Evolutionary conservation across 2,113 vertebrate species (phyloP), one percentile per base, ranked within the genome.

Genomic region (Vidua macroura): DNA sequence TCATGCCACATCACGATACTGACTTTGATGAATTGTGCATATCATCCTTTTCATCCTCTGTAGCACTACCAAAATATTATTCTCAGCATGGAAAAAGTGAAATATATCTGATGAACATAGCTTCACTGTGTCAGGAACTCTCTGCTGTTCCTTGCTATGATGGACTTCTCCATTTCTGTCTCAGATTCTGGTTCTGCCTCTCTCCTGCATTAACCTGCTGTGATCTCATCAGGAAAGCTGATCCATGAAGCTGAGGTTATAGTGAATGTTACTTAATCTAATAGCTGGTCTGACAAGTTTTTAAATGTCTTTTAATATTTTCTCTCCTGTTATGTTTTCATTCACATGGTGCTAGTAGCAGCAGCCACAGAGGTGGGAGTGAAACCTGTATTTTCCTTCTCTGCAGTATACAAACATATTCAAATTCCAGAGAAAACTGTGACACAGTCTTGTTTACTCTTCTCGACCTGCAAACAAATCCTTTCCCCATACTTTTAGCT

Each of bases 171-270:
- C 13, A 63, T 66, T 93, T 94, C 69, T 88, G 52, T 91, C 30
- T 95, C 2, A 0, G 44, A 92, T 83, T 76, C 30, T 90, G 55
- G 72, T 77, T 76, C 39, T 96, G 35, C 48, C 68, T 87, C 49
- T 85, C 52, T 87, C 30, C 25, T 27, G 31, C 59, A 80, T 83
- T 94, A 92, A 89, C 55, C 72, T 72, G 64, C 79, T 83, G 79
- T 86, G 85, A 93, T 92, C 82, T 90, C 93, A 90, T 93, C 79
- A 94, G 79, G 66, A 96, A 96, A 93, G 52, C 31, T 83, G 83
- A 77, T 86, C 79, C 82, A 81, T n/a, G 33, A 86, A 86, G 52
- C 39, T 86, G 72, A 94, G 79, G 68, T 68, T 96, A 75, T 19
- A 83, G 64, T 4, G 4, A 91, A 77, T 49, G 64, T 90, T 80